Conservation (phyloP, 2,797 vertebrate genomes). For the Euthynnus affinis region DNA sequence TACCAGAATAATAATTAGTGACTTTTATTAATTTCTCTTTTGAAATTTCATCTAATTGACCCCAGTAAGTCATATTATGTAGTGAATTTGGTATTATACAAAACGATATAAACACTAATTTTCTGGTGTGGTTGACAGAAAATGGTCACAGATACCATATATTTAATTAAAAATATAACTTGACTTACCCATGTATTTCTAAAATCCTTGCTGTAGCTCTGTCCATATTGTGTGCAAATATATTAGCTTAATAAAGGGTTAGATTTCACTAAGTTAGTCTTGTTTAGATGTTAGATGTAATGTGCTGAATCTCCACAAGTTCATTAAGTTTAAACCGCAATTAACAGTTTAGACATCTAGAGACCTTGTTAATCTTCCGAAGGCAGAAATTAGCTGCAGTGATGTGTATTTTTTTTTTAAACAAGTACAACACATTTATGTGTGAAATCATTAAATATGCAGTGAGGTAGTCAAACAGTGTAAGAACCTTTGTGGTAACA, state of each 20-base stretch:
- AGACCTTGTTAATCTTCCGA: neutral
- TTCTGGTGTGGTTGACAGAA: neutral
- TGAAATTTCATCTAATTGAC: neutral
- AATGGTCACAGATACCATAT: neutral
- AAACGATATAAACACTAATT: neutral
- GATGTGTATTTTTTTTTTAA: neutral
- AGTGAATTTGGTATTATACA: no score
- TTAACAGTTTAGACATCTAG: neutral
- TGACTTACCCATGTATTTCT: no score
- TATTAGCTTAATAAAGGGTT: no score
- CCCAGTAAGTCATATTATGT: neutral
- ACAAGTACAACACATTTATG: slow-evolving; percentile 34
- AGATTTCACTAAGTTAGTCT: neutral
- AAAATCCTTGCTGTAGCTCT: no score
- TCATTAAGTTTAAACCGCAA: neutral
- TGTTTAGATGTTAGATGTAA: neutral
- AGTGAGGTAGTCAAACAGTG: slow-evolving; percentile 44
- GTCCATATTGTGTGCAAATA: no score
- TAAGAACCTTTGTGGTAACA: slow-evolving; percentile 23
- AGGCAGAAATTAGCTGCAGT: slow-evolving; percentile 14
- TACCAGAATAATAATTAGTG: neutral
- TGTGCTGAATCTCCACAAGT: neutral
- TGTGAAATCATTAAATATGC: slow-evolving; percentile 71
- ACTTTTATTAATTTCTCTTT: neutral
- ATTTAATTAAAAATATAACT: no score